A percentile compares a stretch with the other conserved stretches of the same genome.
These are phyloP conservation scores for Agrochola lychnidis DNA, from an alignment of 2,888 invertebrate species.

Conservation along the genomic window DNA sequence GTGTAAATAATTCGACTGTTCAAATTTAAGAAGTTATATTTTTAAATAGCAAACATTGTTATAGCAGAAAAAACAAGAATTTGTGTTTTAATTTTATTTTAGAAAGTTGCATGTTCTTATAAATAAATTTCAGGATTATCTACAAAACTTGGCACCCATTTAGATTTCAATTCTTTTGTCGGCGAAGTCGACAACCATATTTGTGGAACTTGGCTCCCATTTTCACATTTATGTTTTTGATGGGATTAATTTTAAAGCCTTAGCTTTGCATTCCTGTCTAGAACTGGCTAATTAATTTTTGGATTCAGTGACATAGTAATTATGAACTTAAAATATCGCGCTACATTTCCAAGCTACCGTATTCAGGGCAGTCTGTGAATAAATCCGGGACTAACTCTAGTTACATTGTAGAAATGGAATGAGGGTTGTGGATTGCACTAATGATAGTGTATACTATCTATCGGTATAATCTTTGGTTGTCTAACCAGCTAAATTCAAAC, in stretches of 20 bases:
- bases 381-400: background rate
- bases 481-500: background rate
- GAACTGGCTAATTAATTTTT: conserved; percentile 23
- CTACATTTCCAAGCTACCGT: background rate
- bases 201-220: too few species aligned
- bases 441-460: background rate
- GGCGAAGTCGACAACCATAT: too few species aligned
- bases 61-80: too few species aligned
- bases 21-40: too few species aligned
- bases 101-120: too few species aligned
- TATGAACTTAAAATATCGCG: conserved; percentile 20
- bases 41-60: too few species aligned
- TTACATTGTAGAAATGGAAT: background rate
- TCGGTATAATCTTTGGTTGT: background rate
- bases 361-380: background rate
- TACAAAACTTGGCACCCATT: too few species aligned
- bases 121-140: too few species aligned
- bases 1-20: too few species aligned
- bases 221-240: too few species aligned
- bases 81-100: too few species aligned
- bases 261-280: background rate
- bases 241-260: conserved; percentile 4
- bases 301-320: conserved; percentile 27
- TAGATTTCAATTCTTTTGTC: too few species aligned
- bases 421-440: background rate